A percentile compares a stretch with the other conserved stretches of the same genome.
Evolutionary conservation across 2,797 vertebrate species (phyloP).

Genomic region (Cetoscarus ocellatus): DNA sequence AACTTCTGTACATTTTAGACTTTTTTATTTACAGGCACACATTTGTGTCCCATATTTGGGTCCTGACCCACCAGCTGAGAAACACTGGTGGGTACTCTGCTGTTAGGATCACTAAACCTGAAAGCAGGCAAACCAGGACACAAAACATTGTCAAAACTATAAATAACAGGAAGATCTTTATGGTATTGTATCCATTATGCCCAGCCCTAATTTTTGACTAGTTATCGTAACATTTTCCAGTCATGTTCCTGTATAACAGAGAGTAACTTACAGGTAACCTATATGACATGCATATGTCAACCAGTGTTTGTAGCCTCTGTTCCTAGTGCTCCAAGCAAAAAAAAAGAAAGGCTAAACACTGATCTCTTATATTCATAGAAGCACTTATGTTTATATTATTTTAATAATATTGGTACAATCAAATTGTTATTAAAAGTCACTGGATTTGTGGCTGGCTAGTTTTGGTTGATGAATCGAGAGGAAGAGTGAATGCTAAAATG

Average conservation of each 20-base stretch:
- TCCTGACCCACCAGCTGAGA: too few species aligned
- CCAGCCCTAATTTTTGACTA: constrained; percentile 45
- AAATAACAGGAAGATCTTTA: constrained; percentile 14
- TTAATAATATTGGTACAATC: constrained; percentile 78
- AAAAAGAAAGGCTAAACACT: constrained; percentile 32
- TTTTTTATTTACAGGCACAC: too few species aligned
- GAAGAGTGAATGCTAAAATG: constrained; percentile 59
- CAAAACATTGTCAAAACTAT: constrained; percentile 14
- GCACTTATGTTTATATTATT: constrained; percentile 49
- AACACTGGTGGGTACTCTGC: too few species aligned
- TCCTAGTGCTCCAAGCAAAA: constrained; percentile 47
- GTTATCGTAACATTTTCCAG: constrained; percentile 45
- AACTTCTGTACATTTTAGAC: too few species aligned
- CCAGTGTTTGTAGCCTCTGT: constrained; percentile 66
- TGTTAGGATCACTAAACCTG: neutral
- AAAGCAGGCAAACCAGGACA: neutral
- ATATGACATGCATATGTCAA: constrained; percentile 63
- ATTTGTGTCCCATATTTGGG: too few species aligned
- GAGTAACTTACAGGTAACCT: constrained; percentile 53
- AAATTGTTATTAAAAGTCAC: constrained; percentile 63
- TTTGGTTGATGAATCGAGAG: constrained; percentile 56
- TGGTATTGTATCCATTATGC: constrained; percentile 38
- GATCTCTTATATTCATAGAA: constrained; percentile 53
- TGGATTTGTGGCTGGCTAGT: constrained; percentile 65
- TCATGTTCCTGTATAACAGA: constrained; percentile 67